Evolutionary conservation across 2,113 vertebrate genomes (phyloP).

Genomic region (Narcine bancroftii): DNA sequence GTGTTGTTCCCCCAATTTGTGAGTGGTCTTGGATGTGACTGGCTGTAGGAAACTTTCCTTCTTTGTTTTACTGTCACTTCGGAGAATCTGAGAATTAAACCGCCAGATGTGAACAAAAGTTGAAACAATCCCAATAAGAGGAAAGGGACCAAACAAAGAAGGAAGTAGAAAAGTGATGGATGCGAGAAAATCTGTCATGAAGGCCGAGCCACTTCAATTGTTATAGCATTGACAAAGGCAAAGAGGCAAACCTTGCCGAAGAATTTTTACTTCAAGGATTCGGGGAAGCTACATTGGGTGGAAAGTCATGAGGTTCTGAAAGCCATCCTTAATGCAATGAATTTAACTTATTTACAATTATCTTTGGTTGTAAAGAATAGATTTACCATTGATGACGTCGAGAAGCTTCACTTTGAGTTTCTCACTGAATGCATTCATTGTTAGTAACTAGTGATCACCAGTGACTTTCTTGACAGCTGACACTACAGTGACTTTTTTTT

Average conservation of each 20-base stretch:
- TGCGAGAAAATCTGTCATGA: not conserved
- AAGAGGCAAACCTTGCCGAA: not conserved
- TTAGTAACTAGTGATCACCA: not conserved
- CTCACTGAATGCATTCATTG: not conserved
- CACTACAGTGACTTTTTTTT: too few relatives aligned
- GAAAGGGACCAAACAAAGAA: too few relatives aligned
- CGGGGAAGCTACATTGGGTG: not conserved
- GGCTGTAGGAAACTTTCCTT: too few relatives aligned
- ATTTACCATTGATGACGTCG: not conserved
- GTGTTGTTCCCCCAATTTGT: too few relatives aligned
- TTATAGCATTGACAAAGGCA: not conserved
- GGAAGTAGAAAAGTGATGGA: not conserved
- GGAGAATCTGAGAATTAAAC: too few relatives aligned
- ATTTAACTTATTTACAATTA: not conserved
- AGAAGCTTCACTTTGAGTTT: not conserved
- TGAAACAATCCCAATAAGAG: too few relatives aligned
- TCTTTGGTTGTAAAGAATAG: not conserved
- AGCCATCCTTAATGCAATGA: not conserved
- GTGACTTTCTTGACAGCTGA: not conserved
- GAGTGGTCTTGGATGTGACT: too few relatives aligned
- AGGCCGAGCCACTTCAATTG: not conserved
- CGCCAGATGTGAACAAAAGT: too few relatives aligned
- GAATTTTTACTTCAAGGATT: not conserved
- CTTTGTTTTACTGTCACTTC: too few relatives aligned
- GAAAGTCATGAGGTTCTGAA: not conserved